Evolutionary conservation across 2,113 vertebrate genomes (phyloP).

Genomic region (Deroptyus accipitrinus): DNA sequence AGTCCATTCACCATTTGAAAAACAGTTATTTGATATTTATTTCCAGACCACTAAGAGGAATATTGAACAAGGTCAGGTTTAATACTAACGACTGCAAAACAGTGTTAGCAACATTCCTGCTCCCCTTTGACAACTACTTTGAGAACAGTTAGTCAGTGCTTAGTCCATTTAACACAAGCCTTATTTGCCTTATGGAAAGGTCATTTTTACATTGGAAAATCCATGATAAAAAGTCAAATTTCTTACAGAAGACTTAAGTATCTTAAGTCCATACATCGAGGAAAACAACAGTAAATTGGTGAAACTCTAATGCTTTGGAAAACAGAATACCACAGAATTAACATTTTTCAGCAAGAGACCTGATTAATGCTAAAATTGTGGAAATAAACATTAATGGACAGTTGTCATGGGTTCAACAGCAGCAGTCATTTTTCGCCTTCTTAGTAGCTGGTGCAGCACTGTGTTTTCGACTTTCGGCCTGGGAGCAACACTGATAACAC

Average conservation of each 20-base stretch:
- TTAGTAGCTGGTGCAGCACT: too few species aligned
- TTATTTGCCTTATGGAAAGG: background rate
- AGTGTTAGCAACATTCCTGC: background rate
- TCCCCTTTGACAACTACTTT: background rate
- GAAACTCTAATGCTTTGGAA: background rate
- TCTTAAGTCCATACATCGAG: background rate
- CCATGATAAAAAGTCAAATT: background rate
- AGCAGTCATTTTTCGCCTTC: too few species aligned
- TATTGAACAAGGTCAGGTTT: background rate
- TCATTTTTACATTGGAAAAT: background rate
- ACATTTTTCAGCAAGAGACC: background rate
- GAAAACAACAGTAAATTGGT: background rate
- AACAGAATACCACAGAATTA: background rate
- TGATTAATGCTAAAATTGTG: background rate
- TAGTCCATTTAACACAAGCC: background rate
- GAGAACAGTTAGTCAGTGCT: background rate
- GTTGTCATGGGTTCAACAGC: too few species aligned
- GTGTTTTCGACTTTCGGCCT: too few species aligned
- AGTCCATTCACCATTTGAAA: background rate
- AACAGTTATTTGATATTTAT: background rate
- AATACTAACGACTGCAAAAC: background rate
- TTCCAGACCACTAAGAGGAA: background rate
- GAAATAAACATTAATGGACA: background rate
- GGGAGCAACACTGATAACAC: too few species aligned
- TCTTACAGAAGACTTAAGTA: background rate